A percentile compares a stretch with the other conserved stretches of the same genome.
These are phyloP conservation scores for Dipodomys stephensi DNA, from an alignment of 2,113 vertebrate species.

Conservation along the genomic window DNA sequence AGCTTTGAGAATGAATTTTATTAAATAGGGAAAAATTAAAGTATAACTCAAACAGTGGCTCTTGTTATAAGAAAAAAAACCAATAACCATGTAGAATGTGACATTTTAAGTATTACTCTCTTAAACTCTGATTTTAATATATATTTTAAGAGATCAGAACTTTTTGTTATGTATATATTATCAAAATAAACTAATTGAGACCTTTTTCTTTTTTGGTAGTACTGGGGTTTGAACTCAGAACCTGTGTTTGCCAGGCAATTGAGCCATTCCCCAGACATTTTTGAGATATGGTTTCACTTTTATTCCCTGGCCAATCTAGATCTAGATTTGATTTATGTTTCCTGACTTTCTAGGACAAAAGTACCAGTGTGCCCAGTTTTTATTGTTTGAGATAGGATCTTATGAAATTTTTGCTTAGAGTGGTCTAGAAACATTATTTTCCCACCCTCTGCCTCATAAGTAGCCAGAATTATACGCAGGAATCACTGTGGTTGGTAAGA, in stretches of 20 bases:
- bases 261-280: too few species aligned
- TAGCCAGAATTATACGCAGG: background rate
- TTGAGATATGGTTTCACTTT: too few species aligned
- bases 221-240: too few species aligned
- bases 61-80: background rate
- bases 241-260: too few species aligned
- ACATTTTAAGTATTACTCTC: background rate
- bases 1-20: conserved; percentile 17
- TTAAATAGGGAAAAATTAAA: background rate
- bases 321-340: too few species aligned
- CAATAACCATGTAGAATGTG: background rate
- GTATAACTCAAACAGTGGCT: background rate
- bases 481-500: background rate
- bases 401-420: too few species aligned
- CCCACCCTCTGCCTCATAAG: background rate
- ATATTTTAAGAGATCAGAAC: conserved; percentile 71
- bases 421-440: too few species aligned
- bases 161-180: conserved; percentile 62
- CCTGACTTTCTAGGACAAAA: too few species aligned
- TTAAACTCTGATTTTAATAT: conserved; percentile 73
- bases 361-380: too few species aligned
- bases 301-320: too few species aligned
- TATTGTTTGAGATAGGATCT: too few species aligned
- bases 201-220: background rate
- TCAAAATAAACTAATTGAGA: conserved; percentile 67